Evolutionary conservation across 1,140 invertebrate species (phyloP), one percentile per base, ranked within the genome.

Genomic region (Cydia strobilella): DNA sequence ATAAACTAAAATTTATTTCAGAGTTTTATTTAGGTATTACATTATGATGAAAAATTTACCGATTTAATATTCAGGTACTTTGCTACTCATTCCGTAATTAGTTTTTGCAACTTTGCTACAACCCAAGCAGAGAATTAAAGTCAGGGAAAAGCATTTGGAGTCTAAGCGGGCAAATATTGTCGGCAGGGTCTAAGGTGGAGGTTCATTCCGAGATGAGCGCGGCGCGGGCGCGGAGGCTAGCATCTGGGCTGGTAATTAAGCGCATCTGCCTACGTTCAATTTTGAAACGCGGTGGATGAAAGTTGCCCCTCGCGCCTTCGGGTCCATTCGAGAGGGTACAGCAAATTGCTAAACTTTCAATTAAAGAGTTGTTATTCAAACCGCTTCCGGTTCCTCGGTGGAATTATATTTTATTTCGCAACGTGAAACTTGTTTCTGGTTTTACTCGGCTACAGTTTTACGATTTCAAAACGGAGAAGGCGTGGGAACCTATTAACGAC

Each of bases 301-400:
- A 91, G 87, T 88, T 90, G 84, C 82, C 89, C 86, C 82, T 79
- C 74, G 74, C 85, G 82, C 82, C 86, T 86, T 82, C 83, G 88
- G 87, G 88, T 90, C 89, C 90, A 90, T 90, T 90, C 84, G 83
- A 85, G 82, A 85, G 89, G 90, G 87, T 86, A 86, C 79, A 87
- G 89, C 90, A 92, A 92, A 92, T 91, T 91, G 90, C 90, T 92
- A 90, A 91, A 92, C 90, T 92, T 92, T 92, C 90, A 91, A 92
- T 91, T 92, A 92, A 92, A 92, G 90, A 92, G 90, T 92, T 92
- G 90, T 92, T 91, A 91, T 90, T 91, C 87, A 90, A 90, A 91
- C 90, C 87, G 89, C 89, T 88, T 85, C 79, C 83, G 80, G 85
- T 84, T 86, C 83, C 84, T 84, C 84, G 77, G 79, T 75, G 84